These are phyloP conservation scores for Chelon auratus DNA, from an alignment of 2,797 vertebrate genomes.

Conservation along the genomic window DNA sequence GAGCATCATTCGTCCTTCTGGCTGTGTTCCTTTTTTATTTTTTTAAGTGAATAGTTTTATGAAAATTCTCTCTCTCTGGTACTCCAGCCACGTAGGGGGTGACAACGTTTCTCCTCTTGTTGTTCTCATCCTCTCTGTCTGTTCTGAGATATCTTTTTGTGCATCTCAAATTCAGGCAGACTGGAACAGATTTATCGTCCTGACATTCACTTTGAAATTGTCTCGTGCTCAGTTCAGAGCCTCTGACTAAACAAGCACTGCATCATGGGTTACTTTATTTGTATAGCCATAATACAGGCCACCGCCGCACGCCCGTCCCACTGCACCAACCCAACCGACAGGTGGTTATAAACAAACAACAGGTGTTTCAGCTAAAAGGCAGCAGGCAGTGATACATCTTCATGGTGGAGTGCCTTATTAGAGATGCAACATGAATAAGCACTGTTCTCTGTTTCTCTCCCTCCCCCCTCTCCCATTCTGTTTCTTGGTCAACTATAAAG, in stretches of 20 bases:
- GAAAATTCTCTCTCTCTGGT: no score
- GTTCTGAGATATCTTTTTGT: no score
- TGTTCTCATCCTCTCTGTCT: no score
- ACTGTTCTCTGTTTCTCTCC: neutral
- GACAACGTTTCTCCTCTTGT: no score
- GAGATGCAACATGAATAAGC: conserved; percentile 26
- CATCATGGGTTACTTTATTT: neutral
- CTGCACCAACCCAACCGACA: neutral
- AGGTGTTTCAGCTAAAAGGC: conserved; percentile 34
- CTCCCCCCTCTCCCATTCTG: neutral
- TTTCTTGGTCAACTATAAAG: conserved; percentile 38
- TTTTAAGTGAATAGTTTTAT: no score
- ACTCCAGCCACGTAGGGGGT: no score
- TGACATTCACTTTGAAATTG: neutral
- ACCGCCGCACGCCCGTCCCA: neutral
- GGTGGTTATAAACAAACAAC: conserved; percentile 31
- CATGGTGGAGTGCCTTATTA: neutral
- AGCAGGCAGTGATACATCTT: neutral
- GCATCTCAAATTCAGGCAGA: no score
- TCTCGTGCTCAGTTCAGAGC: neutral
- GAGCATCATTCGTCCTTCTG: no score
- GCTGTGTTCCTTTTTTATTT: no score
- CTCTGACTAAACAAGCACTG: neutral
- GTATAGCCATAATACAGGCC: neutral
- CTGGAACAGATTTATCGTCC: neutral